Percentiles rank a stretch among this genome's conserved stretches.
These are phyloP conservation scores for Heliocidaris tuberculata DNA, from an alignment of 35 echinoderm and acorn worm genomes.

Conservation along the genomic window DNA sequence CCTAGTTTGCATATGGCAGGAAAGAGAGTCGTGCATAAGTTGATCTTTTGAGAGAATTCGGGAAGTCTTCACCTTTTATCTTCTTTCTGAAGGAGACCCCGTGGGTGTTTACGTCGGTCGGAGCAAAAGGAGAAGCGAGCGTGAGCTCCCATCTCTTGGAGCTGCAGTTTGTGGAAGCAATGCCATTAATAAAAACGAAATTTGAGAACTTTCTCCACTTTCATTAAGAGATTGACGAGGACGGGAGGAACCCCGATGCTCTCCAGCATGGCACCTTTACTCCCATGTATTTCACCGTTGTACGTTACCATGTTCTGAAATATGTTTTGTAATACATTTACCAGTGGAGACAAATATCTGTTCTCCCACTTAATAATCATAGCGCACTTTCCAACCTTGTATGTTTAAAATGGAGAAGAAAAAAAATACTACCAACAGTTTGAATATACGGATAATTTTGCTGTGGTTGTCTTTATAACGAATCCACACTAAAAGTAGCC, in stretches of 20 bases:
- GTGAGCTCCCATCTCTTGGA: neutral
- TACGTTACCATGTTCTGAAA: too few species aligned
- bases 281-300: too few species aligned
- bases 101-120: neutral
- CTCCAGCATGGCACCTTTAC: too few species aligned
- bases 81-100: neutral
- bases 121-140: neutral
- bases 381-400: too few species aligned
- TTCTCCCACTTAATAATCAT: too few species aligned
- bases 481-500: too few species aligned
- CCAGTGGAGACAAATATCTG: too few species aligned
- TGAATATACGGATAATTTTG: too few species aligned
- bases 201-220: constrained; percentile 11
- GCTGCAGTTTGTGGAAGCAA: neutral
- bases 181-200: constrained; percentile 12
- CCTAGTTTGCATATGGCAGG: neutral
- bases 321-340: too few species aligned
- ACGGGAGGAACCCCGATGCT: neutral
- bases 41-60: neutral
- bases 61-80: neutral
- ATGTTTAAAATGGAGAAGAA: too few species aligned
- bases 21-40: constrained; percentile 4
- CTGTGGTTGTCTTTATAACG: too few species aligned
- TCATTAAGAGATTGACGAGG: neutral
- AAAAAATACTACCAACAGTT: too few species aligned